Evolutionary conservation across 2,888 invertebrate genomes (phyloP), one percentile per base, ranked within the genome.

Genomic region (Halictus quadricinctus): DNA sequence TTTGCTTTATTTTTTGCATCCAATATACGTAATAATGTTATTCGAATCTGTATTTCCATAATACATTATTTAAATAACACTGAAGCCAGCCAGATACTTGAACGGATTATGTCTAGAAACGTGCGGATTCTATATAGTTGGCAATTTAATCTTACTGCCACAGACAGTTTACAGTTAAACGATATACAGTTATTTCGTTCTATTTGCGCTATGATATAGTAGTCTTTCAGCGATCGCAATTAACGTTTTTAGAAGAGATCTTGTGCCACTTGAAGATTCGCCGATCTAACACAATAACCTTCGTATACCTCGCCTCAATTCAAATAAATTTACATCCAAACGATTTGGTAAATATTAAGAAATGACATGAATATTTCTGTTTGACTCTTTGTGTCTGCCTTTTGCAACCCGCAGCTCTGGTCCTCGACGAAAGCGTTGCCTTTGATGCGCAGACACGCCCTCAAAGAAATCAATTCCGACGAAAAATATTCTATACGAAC

Each of bases 81-180:
- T 50, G 18, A 25, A 54, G 72, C 54, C 50, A 41, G n/a, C 21
- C 6, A n/a, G 3, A n/a, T 41, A 29, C n/a, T 70, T 70, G 43
- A 21, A 43, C 13, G 41, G 41, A 41, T 70, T 70, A 70, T n/a
- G 43, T 43, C n/a, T 43, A 70, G 12, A 43, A 70, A 13, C 15
- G 60, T 43, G 48, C 29, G 15, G 41, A 25, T 64, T 54, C 70
- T 84, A 58, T 54, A 50, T 77, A 84, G 76, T 84, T 84, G 84
- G 25, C 18, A 85, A 79, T 79, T 84, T 79, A 72, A 84, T 84
- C 85, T 76, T 84, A 50, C 43, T 29, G 58, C 69, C 66, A 66
- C 79, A 84, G 85, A 76, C 83, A 83, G 25, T 84, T 83, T 84
- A 84, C 84, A 79, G 84, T 84, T 84, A 84, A 84, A 85, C 74